A percentile compares a stretch with the other conserved stretches of the same genome.
phyloP scores from a whole-genome alignment of 1,140 invertebrate genomes.

The Dendroctonus valens region DNA sequence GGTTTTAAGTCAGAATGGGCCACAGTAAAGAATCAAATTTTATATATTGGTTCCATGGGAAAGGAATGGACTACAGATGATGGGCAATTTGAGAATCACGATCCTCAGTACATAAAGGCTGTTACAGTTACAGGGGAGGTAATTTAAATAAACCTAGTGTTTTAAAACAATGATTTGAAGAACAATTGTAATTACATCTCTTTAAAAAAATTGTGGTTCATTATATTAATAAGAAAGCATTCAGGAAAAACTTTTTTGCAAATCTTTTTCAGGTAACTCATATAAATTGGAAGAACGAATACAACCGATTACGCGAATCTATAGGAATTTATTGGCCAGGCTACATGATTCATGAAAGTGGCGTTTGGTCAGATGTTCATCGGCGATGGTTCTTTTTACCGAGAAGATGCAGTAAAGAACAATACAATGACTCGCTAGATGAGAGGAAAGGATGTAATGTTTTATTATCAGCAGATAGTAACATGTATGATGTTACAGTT shows the following conservation, averaged over 20 bases:
- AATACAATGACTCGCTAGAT: slow-evolving; percentile 89
- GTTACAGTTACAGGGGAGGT: slow-evolving; percentile 79
- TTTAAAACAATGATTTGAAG: no score
- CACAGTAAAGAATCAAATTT: slow-evolving; percentile 82
- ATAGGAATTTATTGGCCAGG: slow-evolving; percentile 66
- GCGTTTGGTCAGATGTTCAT: slow-evolving; percentile 80
- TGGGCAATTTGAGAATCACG: slow-evolving; percentile 82
- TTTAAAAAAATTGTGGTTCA: neutral
- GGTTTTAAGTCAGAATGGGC: slow-evolving; percentile 98
- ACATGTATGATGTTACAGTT: slow-evolving; percentile 72
- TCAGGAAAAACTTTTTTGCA: neutral
- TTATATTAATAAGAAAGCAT: neutral
- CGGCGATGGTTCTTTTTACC: slow-evolving; percentile 94
- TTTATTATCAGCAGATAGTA: slow-evolving; percentile 78
- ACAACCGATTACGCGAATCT: slow-evolving; percentile 56
- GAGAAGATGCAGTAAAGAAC: slow-evolving; percentile 80
- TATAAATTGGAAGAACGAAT: slow-evolving; percentile 71
- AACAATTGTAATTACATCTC: no score
- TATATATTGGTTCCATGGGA: slow-evolving; percentile 94
- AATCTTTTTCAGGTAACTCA: slow-evolving; percentile 60
- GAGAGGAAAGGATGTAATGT: slow-evolving; percentile 90
- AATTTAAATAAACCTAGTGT: neutral
- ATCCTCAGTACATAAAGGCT: slow-evolving; percentile 95
- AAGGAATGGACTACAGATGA: slow-evolving; percentile 95
- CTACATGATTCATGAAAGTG: slow-evolving; percentile 97